Base-by-base conservation (phyloP, 2,113 vertebrate genomes). In the Mesembrinibis cayennensis region DNA sequence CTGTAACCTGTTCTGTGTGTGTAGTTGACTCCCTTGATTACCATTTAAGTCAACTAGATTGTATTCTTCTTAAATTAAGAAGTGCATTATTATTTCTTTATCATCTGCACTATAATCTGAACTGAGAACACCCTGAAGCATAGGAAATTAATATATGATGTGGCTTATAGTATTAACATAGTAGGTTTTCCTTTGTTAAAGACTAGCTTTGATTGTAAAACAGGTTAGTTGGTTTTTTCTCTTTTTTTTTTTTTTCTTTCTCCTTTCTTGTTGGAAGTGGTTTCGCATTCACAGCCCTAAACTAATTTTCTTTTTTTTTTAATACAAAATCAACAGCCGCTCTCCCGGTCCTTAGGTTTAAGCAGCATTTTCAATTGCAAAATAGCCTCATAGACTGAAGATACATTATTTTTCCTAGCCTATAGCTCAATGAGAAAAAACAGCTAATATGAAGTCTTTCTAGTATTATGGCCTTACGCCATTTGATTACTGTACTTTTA, bases 181-280 rank as follows among this genome's bases (percentile, higher is more conserved):
- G 8, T 40, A 61, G 16, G 9, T n/a, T 78, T 95, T 78, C 23
- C 44, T 88, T 84, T 88, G 8, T 52, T 56, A 71, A 18, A 32
- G 32, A 23, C n/a, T 45, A 44, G 36, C 34, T 85, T 78, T 94
- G 25, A 69, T 63, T 52, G 4, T 56, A 49, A 61, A 87, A 36
- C 42, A 59, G 5, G 9, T 40, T 55, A 22, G 11, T 59, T 11
- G 6, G 1, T 36, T 56, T 74, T 81, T 36, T 2, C 32, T 3
- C 0, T 7, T 30, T 47, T n/a, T 45, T 34, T 15, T 25, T 25
- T 34, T 42, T 34, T 12, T 3, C 2, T 49, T 20, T 16, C 7
- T 65, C 4, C 7, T 58, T 49, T 88, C 52, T 93, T 97, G 80
- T 95, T 96, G 92, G 79, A 96, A 96, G 85, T 93, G 76, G 93